Evolutionary conservation across 2,113 vertebrate genomes (phyloP).

Genomic region (Cyprinodon variegatus): DNA sequence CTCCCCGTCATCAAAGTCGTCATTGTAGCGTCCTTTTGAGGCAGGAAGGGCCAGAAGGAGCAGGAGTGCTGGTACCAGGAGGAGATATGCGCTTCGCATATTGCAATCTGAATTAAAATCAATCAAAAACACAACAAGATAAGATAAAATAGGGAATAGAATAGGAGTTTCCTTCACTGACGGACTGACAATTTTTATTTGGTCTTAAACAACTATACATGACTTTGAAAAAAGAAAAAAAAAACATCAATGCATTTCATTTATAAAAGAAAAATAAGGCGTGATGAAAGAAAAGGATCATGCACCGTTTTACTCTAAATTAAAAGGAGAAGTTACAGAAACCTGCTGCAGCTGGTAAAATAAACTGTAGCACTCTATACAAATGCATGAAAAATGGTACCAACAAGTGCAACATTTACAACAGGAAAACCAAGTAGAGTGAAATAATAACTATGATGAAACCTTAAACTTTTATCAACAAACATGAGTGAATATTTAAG

Average conservation of each 20-base stretch:
- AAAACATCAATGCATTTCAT: not conserved
- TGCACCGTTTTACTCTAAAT: not conserved
- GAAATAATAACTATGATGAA: no score
- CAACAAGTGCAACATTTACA: no score
- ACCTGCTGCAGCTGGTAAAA: not conserved
- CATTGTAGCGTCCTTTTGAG: slow-evolving; percentile 82
- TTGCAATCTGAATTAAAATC: slow-evolving; percentile 37
- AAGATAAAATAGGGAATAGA: not conserved
- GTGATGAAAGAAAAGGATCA: not conserved
- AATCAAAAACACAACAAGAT: not conserved
- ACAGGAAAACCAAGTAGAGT: no score
- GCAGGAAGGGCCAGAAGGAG: slow-evolving; percentile 71
- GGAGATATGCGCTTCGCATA: slow-evolving; percentile 64
- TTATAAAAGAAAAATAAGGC: not conserved
- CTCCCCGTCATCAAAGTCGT: slow-evolving; percentile 95
- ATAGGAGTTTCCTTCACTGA: not conserved
- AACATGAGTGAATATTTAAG: no score
- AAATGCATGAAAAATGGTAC: not conserved
- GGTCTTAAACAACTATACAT: not conserved
- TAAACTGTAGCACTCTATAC: not conserved
- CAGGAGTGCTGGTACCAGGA: slow-evolving; percentile 69
- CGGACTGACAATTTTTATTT: no score
- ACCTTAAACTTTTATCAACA: no score
- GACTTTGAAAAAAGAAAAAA: not conserved
- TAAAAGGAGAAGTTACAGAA: not conserved